Conservation (phyloP, 2,888 invertebrate species). For the Hirtodrosophila duncani region DNA sequence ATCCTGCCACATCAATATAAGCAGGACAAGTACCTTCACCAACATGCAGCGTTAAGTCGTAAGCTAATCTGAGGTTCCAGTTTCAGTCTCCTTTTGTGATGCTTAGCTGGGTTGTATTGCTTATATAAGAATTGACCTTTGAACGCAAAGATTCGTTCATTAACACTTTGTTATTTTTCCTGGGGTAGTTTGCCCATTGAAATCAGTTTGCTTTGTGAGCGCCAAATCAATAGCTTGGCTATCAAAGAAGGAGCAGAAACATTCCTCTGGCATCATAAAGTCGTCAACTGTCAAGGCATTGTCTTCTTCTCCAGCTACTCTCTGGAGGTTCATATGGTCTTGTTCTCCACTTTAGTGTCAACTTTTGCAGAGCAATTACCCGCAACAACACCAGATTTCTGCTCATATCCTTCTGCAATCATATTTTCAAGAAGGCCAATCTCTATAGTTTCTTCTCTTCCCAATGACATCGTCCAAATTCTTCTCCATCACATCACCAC, state of each 20-base stretch:
- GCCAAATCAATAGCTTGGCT: background rate
- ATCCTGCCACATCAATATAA: too few relatives aligned
- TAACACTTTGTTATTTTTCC: slow-evolving; percentile 38
- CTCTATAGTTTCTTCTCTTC: slow-evolving; percentile 2
- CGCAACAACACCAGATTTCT: background rate
- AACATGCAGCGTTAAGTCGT: slow-evolving; percentile 26
- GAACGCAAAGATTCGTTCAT: slow-evolving; percentile 33
- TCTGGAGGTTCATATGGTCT: slow-evolving; percentile 1
- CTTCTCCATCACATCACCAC: slow-evolving; percentile 3
- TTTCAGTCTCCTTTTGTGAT: slow-evolving; percentile 28
- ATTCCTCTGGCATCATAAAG: background rate
- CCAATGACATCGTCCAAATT: slow-evolving; percentile 1
- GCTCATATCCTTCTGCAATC: background rate
- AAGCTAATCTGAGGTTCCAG: slow-evolving; percentile 23
- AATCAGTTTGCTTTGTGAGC: slow-evolving; percentile 6
- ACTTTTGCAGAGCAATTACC: slow-evolving; percentile 1
- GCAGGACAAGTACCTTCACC: slow-evolving; percentile 25
- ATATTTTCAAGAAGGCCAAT: background rate
- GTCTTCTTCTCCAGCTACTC: slow-evolving; percentile 3
- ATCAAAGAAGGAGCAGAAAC: slow-evolving; percentile 5
- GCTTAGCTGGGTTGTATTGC: slow-evolving; percentile 30
- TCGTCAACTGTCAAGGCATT: background rate
- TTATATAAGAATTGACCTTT: slow-evolving; percentile 29
- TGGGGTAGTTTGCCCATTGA: slow-evolving; percentile 13
- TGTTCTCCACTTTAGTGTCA: background rate